These are phyloP conservation scores for Odontomyia ornata DNA, from an alignment of 2,888 invertebrate genomes.

Conservation along the genomic window DNA sequence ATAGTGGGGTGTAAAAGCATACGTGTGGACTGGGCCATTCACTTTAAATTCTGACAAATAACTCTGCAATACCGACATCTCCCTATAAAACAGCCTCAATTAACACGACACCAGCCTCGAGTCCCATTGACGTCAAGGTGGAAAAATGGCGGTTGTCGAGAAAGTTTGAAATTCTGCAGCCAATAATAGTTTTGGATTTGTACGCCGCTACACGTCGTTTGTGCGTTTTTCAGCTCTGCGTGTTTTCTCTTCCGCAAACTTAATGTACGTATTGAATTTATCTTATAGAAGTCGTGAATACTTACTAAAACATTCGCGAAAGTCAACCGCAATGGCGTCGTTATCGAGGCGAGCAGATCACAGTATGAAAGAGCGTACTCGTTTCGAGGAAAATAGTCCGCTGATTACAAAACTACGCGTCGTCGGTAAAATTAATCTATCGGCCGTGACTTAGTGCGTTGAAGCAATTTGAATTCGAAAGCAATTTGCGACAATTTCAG, in stretches of 20 bases:
- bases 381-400: neutral
- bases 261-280: constrained; percentile 31
- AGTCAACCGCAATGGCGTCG: neutral
- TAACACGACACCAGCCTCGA: neutral
- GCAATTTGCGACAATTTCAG: neutral
- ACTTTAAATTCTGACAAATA: too few relatives aligned
- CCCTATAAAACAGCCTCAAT: neutral
- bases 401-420: neutral
- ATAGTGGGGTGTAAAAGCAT: too few relatives aligned
- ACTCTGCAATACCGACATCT: too few relatives aligned
- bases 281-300: constrained; percentile 1
- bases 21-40: too few relatives aligned
- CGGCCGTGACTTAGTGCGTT: neutral
- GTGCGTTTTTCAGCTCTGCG: neutral
- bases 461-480: neutral
- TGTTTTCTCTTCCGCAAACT: neutral
- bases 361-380: neutral
- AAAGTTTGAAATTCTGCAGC: neutral
- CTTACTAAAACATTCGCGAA: neutral
- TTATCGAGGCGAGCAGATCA: neutral
- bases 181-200: neutral
- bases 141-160: neutral
- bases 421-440: neutral
- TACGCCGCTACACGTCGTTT: neutral
- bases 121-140: neutral